Conservation (phyloP, 2,797 vertebrate species). For the Adelosebastes latens region DNA sequence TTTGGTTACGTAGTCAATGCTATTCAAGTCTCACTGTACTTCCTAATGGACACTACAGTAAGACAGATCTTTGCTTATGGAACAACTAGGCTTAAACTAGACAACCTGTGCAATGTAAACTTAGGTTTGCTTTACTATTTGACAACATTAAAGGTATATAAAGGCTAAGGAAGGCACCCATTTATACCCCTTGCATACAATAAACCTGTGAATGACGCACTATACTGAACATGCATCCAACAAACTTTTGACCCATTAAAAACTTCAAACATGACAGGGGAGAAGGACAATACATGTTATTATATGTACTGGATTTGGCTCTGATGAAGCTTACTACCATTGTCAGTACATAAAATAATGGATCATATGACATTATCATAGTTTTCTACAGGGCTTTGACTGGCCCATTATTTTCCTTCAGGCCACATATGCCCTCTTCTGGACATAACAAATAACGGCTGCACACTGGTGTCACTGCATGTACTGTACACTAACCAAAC, state of each 20-base stretch:
- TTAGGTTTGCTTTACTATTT: not conserved
- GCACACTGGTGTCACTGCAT: not conserved
- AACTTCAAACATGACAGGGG: not conserved
- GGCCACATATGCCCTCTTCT: slow-evolving; percentile 53
- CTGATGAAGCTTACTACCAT: not conserved
- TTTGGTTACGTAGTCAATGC: not conserved
- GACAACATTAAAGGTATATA: not conserved
- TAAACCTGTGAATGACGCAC: not conserved
- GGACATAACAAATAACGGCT: slow-evolving; percentile 37
- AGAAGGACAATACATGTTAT: not conserved
- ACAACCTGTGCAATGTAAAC: not conserved
- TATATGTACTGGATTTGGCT: not conserved
- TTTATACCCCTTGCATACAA: not conserved
- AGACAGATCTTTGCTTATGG: not conserved
- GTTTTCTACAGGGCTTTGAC: not conserved
- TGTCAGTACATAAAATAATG: not conserved
- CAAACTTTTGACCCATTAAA: not conserved
- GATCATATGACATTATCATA: slow-evolving; percentile 2
- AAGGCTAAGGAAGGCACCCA: not conserved
- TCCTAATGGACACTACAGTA: not conserved
- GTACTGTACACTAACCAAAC: not conserved
- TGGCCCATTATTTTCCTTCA: not conserved
- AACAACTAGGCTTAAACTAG: not conserved
- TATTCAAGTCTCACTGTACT: not conserved
- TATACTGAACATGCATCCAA: not conserved